Evolutionary conservation across 2,113 vertebrate species (phyloP).

Genomic region (Puffinus mauretanicus): DNA sequence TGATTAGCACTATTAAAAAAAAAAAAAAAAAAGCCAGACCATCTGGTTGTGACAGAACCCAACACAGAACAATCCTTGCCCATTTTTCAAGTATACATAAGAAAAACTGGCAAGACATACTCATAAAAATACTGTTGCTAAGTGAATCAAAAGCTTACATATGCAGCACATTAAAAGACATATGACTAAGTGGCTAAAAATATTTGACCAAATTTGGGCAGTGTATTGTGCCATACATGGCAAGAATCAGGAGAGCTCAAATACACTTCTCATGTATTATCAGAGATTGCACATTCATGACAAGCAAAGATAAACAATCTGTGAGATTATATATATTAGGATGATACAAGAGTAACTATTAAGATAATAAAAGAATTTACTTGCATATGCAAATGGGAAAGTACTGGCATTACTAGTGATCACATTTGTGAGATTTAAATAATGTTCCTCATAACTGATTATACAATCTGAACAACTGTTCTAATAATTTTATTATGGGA

Average conservation of each 20-base stretch:
- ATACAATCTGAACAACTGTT: not conserved
- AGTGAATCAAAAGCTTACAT: constrained; percentile 70
- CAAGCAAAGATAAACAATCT: not conserved
- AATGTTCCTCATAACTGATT: not conserved
- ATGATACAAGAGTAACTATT: not conserved
- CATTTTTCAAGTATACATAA: constrained; percentile 45
- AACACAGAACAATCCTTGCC: constrained; percentile 13
- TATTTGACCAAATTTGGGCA: constrained; percentile 89
- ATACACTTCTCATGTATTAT: constrained; percentile 71
- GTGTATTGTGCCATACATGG: constrained; percentile 78
- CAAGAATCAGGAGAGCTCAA: constrained; percentile 69
- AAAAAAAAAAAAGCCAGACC: not conserved
- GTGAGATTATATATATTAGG: not conserved
- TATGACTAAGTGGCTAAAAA: constrained; percentile 85
- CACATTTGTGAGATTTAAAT: not conserved
- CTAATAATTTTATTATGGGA: not conserved
- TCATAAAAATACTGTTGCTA: constrained; percentile 66
- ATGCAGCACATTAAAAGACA: constrained; percentile 82
- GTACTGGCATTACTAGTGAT: not conserved
- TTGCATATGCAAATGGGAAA: not conserved
- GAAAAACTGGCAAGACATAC: constrained; percentile 44
- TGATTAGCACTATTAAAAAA: not conserved
- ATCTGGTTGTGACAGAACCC: not conserved
- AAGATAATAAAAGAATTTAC: not conserved
- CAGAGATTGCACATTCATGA: constrained; percentile 33